Evolutionary conservation across 2,113 vertebrate genomes (phyloP), one percentile per base, ranked within the genome.

Genomic region (Psettodes erumei): DNA sequence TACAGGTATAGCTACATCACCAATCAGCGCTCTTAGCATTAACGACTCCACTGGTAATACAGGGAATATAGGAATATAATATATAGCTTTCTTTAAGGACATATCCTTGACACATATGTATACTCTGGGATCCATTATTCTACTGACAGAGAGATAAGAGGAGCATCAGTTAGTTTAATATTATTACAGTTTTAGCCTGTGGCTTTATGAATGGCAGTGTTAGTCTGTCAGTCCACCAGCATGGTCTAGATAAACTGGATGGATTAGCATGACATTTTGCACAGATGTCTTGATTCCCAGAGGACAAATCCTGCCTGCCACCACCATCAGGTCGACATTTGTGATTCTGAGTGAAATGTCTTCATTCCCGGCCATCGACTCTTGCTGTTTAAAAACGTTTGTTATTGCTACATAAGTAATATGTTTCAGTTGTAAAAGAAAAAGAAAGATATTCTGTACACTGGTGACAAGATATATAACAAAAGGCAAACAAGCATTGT

Each of bases 81-180:
- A 73, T 72, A 32, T 18, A 23, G 35, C 38, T 55, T 32, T 61
- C 38, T 75, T 1, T 54, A 65, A 54, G 53, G n/a, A n/a, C n/a
- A n/a, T 56, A 47, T 25, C 6, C 6, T 21, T 69, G 33, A 77
- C 43, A 61, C n/a, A 67, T 27, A 27, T 66, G 27, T 37, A 15
- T 6, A 30, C 32, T 38, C 21, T 21, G 11, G 30, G 18, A 66
- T 71, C 23, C 25, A 37, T 63, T 50, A 56, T 64, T 56, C 21
- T 55, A 33, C 21, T 65, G 11, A 40, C 1, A 54, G 7, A 51
- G 5, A 42, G 38, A 30, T 71, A 42, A 13, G 53, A 38, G 47
- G 30, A 54, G 18, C 18, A 48, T 35, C 2, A 4, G 32, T 23
- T 56, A 2, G 6, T 77, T 38, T 32, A 25, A 33, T 2, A 43